Conservation (phyloP, 92 coral and sea anemone genomes). For the Parazoanthus swiftii region DNA sequence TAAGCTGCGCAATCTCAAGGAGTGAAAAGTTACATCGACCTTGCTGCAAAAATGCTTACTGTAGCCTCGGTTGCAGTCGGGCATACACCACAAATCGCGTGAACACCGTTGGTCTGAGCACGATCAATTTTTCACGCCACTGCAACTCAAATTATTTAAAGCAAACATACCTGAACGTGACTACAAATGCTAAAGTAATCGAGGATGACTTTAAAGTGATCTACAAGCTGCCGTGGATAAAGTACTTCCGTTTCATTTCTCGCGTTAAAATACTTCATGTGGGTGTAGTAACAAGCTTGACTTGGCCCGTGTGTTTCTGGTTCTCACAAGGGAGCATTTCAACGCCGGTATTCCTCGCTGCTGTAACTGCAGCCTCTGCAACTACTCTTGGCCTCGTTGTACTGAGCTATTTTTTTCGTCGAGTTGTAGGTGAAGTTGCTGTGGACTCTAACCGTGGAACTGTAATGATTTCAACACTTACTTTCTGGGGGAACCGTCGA, state of each 20-base stretch:
- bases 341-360: constrained; percentile 48
- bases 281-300: constrained; percentile 58
- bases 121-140: background rate
- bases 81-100: background rate
- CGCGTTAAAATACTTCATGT: constrained; percentile 77
- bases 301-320: constrained; percentile 77
- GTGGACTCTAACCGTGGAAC: constrained; percentile 41
- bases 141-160: background rate
- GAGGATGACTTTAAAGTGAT: constrained; percentile 41
- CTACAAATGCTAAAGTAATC: constrained; percentile 12
- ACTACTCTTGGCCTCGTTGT: constrained; percentile 75
- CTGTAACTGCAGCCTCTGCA: constrained; percentile 71
- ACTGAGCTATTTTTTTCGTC: constrained; percentile 78
- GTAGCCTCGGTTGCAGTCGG: background rate
- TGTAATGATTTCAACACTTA: constrained; percentile 69
- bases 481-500: constrained; percentile 88
- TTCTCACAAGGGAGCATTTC: constrained; percentile 57
- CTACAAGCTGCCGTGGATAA: constrained; percentile 80
- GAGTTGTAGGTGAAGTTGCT: constrained; percentile 75
- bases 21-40: background rate
- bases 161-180: background rate
- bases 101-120: background rate
- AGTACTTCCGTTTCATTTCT: constrained; percentile 72
- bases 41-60: background rate
- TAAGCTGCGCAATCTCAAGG: background rate